A percentile compares a stretch with the other conserved stretches of the same genome.
Conservation (phyloP, 2,888 invertebrate species). For the Zaprionus obscuricornis region DNA sequence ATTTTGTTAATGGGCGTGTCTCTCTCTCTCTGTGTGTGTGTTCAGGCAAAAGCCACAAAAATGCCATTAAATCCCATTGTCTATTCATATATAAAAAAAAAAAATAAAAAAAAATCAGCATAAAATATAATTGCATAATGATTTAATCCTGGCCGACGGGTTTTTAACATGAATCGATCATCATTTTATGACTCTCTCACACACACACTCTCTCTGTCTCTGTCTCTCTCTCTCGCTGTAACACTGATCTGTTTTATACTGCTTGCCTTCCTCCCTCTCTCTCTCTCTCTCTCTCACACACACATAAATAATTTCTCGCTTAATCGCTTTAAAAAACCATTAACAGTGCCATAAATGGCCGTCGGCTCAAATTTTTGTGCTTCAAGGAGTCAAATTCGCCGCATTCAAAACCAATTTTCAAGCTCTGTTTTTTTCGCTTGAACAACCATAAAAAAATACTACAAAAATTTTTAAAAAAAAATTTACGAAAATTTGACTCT, state of each 20-base stretch:
- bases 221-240: no score
- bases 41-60: slow-evolving; percentile 24
- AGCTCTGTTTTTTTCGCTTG: neutral
- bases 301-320: slow-evolving; percentile 36
- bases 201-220: no score
- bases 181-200: slow-evolving; percentile 38
- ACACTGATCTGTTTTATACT: no score
- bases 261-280: no score
- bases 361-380: neutral
- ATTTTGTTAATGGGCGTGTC: slow-evolving; percentile 43
- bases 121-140: slow-evolving; percentile 65
- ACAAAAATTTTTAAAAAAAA: slow-evolving; percentile 15
- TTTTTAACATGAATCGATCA: slow-evolving; percentile 70
- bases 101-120: slow-evolving; percentile 42
- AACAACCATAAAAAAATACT: slow-evolving; percentile 21
- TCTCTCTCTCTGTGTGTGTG: neutral
- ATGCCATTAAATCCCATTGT: slow-evolving; percentile 42
- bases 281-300: neutral
- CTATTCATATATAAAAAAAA: slow-evolving; percentile 12
- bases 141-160: slow-evolving; percentile 57
- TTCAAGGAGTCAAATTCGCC: neutral
- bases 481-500: slow-evolving; percentile 29
- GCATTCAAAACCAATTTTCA: slow-evolving; percentile 4
- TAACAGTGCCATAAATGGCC: slow-evolving; percentile 56
- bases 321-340: slow-evolving; percentile 67